Percentiles rank a stretch among this genome's conserved stretches.
These are phyloP conservation scores for Taeniopygia guttata DNA, from an alignment of 2,797 vertebrate species.

Conservation along the genomic window DNA sequence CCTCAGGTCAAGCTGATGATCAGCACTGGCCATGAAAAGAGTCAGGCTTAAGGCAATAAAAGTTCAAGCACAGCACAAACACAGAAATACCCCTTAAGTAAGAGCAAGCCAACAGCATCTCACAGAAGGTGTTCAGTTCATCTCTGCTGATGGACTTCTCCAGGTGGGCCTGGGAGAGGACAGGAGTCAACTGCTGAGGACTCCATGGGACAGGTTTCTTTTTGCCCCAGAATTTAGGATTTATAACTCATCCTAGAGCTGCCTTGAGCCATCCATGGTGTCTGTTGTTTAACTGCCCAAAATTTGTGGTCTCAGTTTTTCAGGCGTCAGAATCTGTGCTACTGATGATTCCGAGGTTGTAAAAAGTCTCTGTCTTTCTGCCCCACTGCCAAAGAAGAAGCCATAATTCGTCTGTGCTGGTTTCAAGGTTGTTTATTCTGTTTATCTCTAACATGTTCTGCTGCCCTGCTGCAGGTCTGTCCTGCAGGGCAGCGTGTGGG, in stretches of 20 bases:
- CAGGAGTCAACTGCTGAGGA: constrained; percentile 5
- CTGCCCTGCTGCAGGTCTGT: too few relatives aligned
- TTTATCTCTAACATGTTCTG: too few relatives aligned
- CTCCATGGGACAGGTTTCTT: neutral
- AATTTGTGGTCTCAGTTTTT: neutral
- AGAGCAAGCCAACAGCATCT: neutral
- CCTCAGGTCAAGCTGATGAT: constrained; percentile 29
- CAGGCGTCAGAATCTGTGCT: too few relatives aligned
- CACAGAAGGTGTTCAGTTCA: neutral
- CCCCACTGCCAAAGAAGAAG: too few relatives aligned
- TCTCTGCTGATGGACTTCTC: neutral
- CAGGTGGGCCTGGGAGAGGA: neutral
- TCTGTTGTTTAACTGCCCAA: neutral
- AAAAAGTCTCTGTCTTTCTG: too few relatives aligned
- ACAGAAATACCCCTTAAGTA: neutral
- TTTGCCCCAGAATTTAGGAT: neutral
- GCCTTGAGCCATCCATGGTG: neutral
- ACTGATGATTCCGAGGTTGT: too few relatives aligned
- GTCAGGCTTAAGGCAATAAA: constrained; percentile 11
- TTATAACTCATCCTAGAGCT: neutral
- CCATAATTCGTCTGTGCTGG: too few relatives aligned
- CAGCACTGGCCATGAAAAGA: neutral
- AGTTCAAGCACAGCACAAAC: neutral
- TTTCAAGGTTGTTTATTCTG: too few relatives aligned
- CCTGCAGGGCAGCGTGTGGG: too few relatives aligned